Evolutionary conservation across 2,888 invertebrate species (phyloP), one percentile per base, ranked within the genome.

Genomic region (Drosophila phalerata): DNA sequence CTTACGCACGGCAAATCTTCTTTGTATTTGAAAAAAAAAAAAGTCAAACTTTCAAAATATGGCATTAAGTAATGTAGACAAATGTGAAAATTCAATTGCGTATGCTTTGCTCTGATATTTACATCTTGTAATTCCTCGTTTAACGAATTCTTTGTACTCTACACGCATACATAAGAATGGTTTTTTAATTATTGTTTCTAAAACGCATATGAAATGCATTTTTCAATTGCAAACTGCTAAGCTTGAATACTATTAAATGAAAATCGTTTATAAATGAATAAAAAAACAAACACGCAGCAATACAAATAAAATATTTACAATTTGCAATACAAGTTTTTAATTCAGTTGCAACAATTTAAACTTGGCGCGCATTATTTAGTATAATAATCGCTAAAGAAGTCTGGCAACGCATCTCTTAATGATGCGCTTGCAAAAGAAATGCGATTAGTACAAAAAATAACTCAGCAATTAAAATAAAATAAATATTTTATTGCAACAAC

Each of bases 221-320:
- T 75, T 81, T 77, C 52, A 69, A 67, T 62, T 67, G 60, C 69
- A 0, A 81, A 68, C 63, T 72, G 79, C 77, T 67, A 83, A 67
- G 83, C 86, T 86, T 84, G 56, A 64, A 77, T 79, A 71, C 53
- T 68, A 72, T 79, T 69, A 66, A 64, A 74, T 48, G 38, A 58
- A 64, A 60, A 81, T 55, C n/a, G 15, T 66, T 15, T 28, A 48
- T 72, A 72, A 75, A 43, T 72, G 28, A 69, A 79, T 66, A 66
- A 64, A 37, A 37, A 37, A 15, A 42, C 28, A 43, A 37, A 61
- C 34, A 51, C 67, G 55, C 63, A 69, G 63, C 55, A 55, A 63
- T 51, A 68, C 30, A 49, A 48, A 69, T 52, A 22, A 5, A 11
- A 9, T 19, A 13, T 49, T 45, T 13, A 15, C n/a, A 56, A 5